These are phyloP conservation scores for Drosophila peninsularis DNA, from an alignment of 2,888 invertebrate genomes.

Conservation along the genomic window DNA sequence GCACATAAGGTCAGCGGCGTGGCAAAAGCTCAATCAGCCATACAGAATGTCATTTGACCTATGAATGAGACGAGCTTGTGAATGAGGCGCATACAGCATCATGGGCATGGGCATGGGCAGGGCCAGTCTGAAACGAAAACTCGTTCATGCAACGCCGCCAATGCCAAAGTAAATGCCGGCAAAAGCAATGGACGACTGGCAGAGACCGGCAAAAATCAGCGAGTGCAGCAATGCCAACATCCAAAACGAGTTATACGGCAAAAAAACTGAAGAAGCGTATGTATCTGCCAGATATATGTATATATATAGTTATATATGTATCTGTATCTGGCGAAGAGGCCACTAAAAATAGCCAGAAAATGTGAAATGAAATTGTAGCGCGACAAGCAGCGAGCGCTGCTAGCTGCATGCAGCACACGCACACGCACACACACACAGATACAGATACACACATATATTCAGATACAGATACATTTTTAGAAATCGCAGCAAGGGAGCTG, in stretches of 20 bases:
- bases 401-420: conserved; percentile 60
- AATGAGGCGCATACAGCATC: conserved; percentile 25
- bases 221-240: conserved; percentile 56
- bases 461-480: conserved; percentile 69
- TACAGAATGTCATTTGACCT: conserved; percentile 20
- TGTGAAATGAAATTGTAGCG: conserved; percentile 73
- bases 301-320: conserved; percentile 25
- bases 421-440: conserved; percentile 33
- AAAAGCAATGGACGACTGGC: conserved; percentile 34
- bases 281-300: conserved; percentile 33
- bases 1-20: conserved; percentile 31
- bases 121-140: conserved; percentile 36
- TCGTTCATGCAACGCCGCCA: conserved; percentile 50
- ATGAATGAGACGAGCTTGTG: conserved; percentile 19
- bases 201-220: conserved; percentile 49
- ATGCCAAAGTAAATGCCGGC: conserved; percentile 42
- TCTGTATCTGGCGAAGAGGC: conserved; percentile 23
- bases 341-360: conserved; percentile 73
- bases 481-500: conserved; percentile 64
- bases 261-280: conserved; percentile 35
- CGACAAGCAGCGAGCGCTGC: conserved; percentile 48
- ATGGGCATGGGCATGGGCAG: not conserved
- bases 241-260: conserved; percentile 64
- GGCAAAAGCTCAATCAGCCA: conserved; percentile 40
- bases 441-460: conserved; percentile 21